Evolutionary conservation across 37 sponge, comb jelly and placozoan genomes (phyloP), one percentile per base, ranked within the genome.

Genomic region (Crambe crambe): DNA sequence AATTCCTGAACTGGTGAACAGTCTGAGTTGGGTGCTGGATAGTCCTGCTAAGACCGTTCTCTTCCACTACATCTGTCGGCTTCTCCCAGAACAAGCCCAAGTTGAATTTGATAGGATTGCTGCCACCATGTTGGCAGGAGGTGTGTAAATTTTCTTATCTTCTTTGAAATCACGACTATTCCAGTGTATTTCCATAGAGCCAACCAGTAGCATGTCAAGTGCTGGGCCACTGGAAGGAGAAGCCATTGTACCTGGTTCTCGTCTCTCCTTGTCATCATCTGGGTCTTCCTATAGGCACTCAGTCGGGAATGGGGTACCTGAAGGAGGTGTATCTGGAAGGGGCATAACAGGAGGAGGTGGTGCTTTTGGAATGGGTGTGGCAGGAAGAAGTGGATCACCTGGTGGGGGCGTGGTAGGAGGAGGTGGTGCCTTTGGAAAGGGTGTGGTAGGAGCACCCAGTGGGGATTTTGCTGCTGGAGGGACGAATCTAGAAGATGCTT

Each of bases 11-110:
- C 63, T 94, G 38, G 89, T 90, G 56, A 38, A 76, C 3, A 64
- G 65, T 21, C 61, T 94, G 41, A 72, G 64, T 2, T 42, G 37
- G 32, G 72, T 90, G 32, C 80, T 94, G 10, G 64, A 57, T 58
- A 87, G 82, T 23, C 80, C 76, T 0, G 47, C 32, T n/a, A 86
- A 94, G 62, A 44, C 61, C 10, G 69, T 66, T 35, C 83, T 94
- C 17, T 81, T 90, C 36, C 95, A 94, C 57, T 70, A 94, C 43
- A 77, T 94, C 25, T 94, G 95, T 54, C 95, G 87, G 74, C 85
- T 94, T 22, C 83, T 94, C 18, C 95, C 95, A 47, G 76, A 72
- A 3, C 70, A 87, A n/a, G 79, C 60, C 2, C 88, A 90, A 57
- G 47, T 21, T 38, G 89, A 84, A 56, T 94, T 94, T 84, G 95